Conservation (phyloP, 2,113 vertebrate species). For the Pavo muticus region DNA sequence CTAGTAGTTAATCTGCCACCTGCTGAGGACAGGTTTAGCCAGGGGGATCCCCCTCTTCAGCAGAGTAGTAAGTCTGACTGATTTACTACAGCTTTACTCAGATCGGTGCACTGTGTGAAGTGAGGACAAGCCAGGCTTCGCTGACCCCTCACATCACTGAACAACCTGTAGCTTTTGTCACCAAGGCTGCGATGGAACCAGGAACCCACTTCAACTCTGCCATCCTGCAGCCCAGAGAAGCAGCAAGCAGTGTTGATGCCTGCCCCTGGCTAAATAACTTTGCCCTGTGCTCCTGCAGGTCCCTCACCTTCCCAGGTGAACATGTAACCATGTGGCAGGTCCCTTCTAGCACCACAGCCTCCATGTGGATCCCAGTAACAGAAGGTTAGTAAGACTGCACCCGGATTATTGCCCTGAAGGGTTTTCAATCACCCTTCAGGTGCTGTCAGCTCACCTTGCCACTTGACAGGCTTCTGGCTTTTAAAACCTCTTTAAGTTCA, state of each 20-base stretch:
- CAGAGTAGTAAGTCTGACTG: not conserved
- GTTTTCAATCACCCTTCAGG: not conserved
- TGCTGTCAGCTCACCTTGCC: not conserved
- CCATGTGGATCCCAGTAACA: not conserved
- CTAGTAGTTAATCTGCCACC: not conserved
- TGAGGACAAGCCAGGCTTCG: not conserved
- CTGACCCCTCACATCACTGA: not conserved
- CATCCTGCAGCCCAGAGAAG: not conserved
- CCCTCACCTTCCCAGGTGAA: not conserved
- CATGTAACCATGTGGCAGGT: not conserved
- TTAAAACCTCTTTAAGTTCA: not conserved
- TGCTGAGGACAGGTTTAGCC: not conserved
- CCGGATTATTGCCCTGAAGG: not conserved
- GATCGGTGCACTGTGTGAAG: not conserved
- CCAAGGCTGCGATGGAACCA: not conserved
- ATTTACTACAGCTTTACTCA: conserved; percentile 6
- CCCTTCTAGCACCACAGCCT: not conserved
- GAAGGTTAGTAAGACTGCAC: conserved; percentile 33
- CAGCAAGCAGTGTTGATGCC: not conserved
- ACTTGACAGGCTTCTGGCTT: not conserved
- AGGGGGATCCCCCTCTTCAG: not conserved
- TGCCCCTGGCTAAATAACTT: not conserved
- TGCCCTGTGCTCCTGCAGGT: not conserved
- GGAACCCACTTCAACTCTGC: not conserved
- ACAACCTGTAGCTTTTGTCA: not conserved